Evolutionary conservation across 2,888 invertebrate genomes (phyloP).

Genomic region (Campoplex capitator): DNA sequence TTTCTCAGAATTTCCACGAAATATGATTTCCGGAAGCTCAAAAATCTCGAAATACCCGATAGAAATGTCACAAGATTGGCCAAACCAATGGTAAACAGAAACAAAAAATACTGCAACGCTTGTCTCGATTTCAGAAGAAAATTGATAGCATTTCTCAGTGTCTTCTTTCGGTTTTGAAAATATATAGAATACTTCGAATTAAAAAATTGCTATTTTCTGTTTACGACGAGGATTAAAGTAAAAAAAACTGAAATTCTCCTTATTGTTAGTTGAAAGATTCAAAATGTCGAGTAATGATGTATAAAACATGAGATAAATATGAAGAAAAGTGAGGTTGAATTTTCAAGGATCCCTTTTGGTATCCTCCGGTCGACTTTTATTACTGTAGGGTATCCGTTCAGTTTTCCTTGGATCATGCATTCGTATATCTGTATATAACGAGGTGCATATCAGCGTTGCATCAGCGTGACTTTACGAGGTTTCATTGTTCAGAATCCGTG

Average conservation of each 20-base stretch:
- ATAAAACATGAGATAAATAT: conserved; percentile 16
- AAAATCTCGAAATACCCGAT: neutral
- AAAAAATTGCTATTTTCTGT: neutral
- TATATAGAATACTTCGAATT: neutral
- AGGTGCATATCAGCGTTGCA: conserved; percentile 24
- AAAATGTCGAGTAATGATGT: conserved; percentile 10
- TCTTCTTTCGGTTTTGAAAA: neutral
- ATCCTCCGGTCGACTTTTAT: conserved; percentile 54
- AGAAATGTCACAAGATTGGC: neutral
- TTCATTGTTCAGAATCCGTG: conserved; percentile 54
- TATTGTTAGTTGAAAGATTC: neutral
- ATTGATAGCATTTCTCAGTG: neutral
- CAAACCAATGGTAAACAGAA: neutral
- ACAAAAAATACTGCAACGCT: neutral
- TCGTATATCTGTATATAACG: conserved; percentile 3
- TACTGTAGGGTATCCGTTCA: conserved; percentile 34
- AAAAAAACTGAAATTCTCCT: neutral
- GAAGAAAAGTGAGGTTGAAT: conserved; percentile 15
- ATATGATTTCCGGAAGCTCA: neutral
- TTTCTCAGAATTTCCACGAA: neutral
- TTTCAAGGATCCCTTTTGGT: conserved; percentile 26
- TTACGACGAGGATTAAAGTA: neutral
- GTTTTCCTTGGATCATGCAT: neutral
- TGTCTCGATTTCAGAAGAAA: neutral
- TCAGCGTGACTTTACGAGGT: conserved; percentile 50